Evolutionary conservation across 64 coral and sea anemone species (phyloP).

Genomic region (Exaiptasia diaphana): DNA sequence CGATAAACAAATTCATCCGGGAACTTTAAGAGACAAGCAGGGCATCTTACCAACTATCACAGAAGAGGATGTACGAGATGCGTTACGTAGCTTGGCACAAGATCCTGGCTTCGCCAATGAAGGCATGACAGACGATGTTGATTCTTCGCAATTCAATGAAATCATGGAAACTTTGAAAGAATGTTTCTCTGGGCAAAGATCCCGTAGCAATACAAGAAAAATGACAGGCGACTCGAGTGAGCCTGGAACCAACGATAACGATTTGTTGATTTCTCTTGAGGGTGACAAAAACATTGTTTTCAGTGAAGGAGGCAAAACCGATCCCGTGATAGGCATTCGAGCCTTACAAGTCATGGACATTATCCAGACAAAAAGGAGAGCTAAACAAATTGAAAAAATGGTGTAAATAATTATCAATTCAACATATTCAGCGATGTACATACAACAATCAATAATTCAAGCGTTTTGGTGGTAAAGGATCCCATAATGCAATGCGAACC

Average conservation of each 20-base stretch:
- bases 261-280: not conserved
- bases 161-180: not conserved
- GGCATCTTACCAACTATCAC: constrained; percentile 7
- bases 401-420: not conserved
- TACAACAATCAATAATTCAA: too few relatives aligned
- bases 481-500: too few relatives aligned
- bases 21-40: not conserved
- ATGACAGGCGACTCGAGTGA: not conserved
- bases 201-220: not conserved
- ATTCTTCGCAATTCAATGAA: not conserved
- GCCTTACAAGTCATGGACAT: constrained; percentile 22
- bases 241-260: not conserved
- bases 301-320: not conserved
- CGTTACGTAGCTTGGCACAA: not conserved
- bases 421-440: too few relatives aligned
- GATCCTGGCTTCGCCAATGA: not conserved
- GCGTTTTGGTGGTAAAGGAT: too few relatives aligned
- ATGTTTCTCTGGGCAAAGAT: not conserved
- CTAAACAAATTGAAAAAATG: not conserved
- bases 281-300: not conserved
- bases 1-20: not conserved
- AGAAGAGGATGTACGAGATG: not conserved
- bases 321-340: not conserved
- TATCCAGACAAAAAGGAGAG: not conserved
- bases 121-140: not conserved